Conservation (phyloP, 2,888 invertebrate genomes). For the Cosmia pyralina region DNA sequence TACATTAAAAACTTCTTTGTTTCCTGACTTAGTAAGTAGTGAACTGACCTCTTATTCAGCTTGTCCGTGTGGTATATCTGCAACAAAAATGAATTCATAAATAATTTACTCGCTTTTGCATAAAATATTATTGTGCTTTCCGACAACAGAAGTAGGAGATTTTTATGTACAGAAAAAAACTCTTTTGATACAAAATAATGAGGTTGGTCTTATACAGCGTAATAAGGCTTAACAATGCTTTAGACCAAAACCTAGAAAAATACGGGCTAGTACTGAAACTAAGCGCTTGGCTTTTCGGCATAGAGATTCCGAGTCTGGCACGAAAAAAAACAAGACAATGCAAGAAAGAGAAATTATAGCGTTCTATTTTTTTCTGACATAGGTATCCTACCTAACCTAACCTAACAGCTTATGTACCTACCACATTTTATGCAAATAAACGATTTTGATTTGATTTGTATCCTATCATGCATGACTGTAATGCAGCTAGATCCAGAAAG, state of each 20-base stretch:
- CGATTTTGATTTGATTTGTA: no score
- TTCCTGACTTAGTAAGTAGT: constrained; percentile 19
- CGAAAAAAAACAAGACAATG: background rate
- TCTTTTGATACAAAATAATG: constrained; percentile 1
- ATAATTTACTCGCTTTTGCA: constrained; percentile 45
- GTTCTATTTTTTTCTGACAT: background rate
- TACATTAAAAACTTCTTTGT: constrained; percentile 38
- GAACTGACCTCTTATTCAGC: constrained; percentile 62
- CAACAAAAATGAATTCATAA: constrained; percentile 63
- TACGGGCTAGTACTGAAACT: background rate
- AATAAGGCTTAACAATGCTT: background rate
- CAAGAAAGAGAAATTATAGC: background rate
- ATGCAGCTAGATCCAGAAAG: background rate
- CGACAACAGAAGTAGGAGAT: constrained; percentile 13
- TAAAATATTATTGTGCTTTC: constrained; percentile 45
- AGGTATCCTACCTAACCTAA: background rate
- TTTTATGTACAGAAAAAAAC: background rate
- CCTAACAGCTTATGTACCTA: no score
- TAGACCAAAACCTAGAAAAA: background rate
- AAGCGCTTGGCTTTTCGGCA: background rate
- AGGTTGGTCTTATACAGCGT: background rate
- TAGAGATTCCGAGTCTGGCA: background rate
- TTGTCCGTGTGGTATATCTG: constrained; percentile 56
- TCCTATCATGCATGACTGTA: background rate
- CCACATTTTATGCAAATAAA: no score